These are phyloP conservation scores for Fulica atra DNA, from an alignment of 2,113 vertebrate species.

Conservation along the genomic window DNA sequence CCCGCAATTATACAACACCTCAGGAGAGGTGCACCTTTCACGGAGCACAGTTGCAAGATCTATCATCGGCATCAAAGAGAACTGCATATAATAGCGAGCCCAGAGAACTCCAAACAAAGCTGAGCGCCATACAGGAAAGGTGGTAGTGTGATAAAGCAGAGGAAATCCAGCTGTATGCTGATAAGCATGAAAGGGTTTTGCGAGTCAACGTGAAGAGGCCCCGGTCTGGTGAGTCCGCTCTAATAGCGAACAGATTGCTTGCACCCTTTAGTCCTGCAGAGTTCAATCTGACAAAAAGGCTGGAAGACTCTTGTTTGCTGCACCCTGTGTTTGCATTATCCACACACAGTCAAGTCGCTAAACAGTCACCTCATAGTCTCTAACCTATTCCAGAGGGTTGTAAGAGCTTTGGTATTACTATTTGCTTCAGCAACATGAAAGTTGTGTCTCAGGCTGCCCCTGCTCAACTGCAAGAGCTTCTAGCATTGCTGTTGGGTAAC, in stretches of 20 bases:
- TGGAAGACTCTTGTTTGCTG: neutral
- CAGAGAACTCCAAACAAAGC: slow-evolving; percentile 65
- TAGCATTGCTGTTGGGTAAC: neutral
- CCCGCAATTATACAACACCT: slow-evolving; percentile 46
- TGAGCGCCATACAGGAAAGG: slow-evolving; percentile 63
- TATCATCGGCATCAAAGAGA: slow-evolving; percentile 55
- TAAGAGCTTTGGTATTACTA: neutral
- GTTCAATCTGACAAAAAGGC: neutral
- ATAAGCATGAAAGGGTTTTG: slow-evolving; percentile 63
- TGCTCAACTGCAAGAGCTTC: neutral
- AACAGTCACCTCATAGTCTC: slow-evolving; percentile 1
- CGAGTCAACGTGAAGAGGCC: slow-evolving; percentile 45
- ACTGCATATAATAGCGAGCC: slow-evolving; percentile 42
- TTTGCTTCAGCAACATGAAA: slow-evolving; percentile 32
- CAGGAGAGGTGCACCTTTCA: slow-evolving; percentile 26
- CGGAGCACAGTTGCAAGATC: neutral
- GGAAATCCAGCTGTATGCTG: slow-evolving; percentile 62
- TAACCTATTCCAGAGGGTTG: neutral
- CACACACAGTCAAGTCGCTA: neutral
- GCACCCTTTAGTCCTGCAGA: neutral
- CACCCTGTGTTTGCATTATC: slow-evolving; percentile 21
- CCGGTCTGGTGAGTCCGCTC: neutral
- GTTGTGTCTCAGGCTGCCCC: neutral
- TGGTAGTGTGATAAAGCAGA: slow-evolving; percentile 58
- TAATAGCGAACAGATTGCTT: neutral